phyloP scores from a whole-genome alignment of 1,140 invertebrate species.

The Zaprionus ghesquierei region DNA sequence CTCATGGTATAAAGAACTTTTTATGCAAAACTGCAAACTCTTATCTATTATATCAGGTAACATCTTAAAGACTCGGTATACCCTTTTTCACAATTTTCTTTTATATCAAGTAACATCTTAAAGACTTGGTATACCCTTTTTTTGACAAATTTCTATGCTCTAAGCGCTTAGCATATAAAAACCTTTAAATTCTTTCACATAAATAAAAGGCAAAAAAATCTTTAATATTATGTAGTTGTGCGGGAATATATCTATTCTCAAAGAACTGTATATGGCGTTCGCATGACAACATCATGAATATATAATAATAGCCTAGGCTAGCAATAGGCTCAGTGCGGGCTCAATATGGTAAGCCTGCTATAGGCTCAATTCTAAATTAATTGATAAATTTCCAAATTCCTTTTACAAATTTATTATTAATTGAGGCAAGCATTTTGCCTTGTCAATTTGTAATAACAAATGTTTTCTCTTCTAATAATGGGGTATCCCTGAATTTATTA shows the following conservation, averaged over 20 bases:
- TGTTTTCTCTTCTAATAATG: neutral
- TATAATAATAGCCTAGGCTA: conserved; percentile 13
- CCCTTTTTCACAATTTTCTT: too few relatives aligned
- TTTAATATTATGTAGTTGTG: neutral
- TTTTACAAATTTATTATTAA: neutral
- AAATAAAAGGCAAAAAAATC: conserved; percentile 28
- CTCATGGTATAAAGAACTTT: too few relatives aligned
- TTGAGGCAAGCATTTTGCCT: neutral
- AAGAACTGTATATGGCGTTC: conserved; percentile 39
- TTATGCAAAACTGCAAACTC: too few relatives aligned
- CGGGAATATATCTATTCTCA: neutral
- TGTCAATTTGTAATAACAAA: neutral
- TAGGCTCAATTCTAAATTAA: neutral
- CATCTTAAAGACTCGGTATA: too few relatives aligned
- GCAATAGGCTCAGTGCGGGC: neutral
- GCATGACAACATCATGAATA: conserved; percentile 59
- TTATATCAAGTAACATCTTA: too few relatives aligned
- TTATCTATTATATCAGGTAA: too few relatives aligned
- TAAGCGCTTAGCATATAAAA: too few relatives aligned
- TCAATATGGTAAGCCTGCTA: neutral
- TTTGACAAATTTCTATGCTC: too few relatives aligned
- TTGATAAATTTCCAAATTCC: neutral
- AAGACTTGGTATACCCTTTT: too few relatives aligned
- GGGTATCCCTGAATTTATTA: neutral
- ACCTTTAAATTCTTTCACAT: conserved; percentile 8